phyloP scores from a whole-genome alignment of 2,888 invertebrate genomes.

The Pemphredon lugubris region DNA sequence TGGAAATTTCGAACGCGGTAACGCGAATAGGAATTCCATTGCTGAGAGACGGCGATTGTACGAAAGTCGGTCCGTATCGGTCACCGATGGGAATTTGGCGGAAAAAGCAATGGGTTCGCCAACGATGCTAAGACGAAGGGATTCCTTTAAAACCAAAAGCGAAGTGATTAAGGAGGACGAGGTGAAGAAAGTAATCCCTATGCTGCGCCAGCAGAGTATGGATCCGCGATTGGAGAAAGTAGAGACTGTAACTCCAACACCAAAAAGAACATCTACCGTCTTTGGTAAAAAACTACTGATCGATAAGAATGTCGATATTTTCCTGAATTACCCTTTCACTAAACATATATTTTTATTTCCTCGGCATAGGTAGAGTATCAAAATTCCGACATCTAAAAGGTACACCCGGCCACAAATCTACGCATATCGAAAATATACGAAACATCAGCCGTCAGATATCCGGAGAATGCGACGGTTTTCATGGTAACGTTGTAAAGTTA shows the following conservation, averaged over 20 bases:
- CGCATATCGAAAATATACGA: slow-evolving; percentile 94
- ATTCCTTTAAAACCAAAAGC: slow-evolving; percentile 86
- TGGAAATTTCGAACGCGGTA: slow-evolving; percentile 84
- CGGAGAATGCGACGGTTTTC: slow-evolving; percentile 96
- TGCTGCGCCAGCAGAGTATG: slow-evolving; percentile 82
- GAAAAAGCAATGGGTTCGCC: slow-evolving; percentile 84
- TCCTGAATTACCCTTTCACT: too few relatives aligned
- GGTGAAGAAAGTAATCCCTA: slow-evolving; percentile 80
- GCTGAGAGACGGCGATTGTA: slow-evolving; percentile 90
- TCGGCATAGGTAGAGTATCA: slow-evolving; percentile 87
- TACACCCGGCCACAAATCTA: slow-evolving; percentile 93
- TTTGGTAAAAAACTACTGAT: slow-evolving; percentile 86
- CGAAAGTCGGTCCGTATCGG: slow-evolving; percentile 88
- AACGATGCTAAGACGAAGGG: slow-evolving; percentile 87
- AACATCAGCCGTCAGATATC: slow-evolving; percentile 95
- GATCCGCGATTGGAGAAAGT: slow-evolving; percentile 81
- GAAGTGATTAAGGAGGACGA: slow-evolving; percentile 82
- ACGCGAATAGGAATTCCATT: slow-evolving; percentile 87
- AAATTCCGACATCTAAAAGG: slow-evolving; percentile 97
- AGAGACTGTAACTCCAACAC: slow-evolving; percentile 84
- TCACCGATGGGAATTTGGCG: slow-evolving; percentile 85
- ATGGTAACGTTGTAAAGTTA: slow-evolving; percentile 83
- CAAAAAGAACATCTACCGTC: slow-evolving; percentile 92
- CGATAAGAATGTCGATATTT: too few relatives aligned
- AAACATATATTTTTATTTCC: too few relatives aligned